Percentiles rank a stretch among this genome's conserved stretches.
Evolutionary conservation across 1,140 invertebrate species (phyloP).

Genomic region (Drosophila nannoptera): DNA sequence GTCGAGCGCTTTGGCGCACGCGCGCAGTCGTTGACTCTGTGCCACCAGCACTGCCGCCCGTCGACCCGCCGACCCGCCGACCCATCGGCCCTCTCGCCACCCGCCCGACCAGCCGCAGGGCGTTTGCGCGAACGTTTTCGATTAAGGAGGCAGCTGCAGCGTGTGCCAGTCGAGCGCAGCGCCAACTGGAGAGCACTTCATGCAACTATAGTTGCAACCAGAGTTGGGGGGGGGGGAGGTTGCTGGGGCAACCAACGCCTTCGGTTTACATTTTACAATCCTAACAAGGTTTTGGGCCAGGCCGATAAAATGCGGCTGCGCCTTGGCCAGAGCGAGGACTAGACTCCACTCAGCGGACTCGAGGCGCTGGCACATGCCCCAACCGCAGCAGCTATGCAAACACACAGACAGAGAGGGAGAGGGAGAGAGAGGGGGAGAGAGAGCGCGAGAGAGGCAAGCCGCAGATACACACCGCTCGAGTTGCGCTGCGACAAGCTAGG

Average conservation of each 20-base stretch:
- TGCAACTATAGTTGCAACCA: slow-evolving; percentile 16
- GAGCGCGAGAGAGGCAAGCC: slow-evolving; percentile 5
- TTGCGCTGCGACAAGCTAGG: neutral
- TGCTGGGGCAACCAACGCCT: slow-evolving; percentile 57
- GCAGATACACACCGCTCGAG: slow-evolving; percentile 27
- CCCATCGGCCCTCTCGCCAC: neutral
- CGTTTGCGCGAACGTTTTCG: slow-evolving; percentile 65
- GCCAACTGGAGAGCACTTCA: slow-evolving; percentile 42
- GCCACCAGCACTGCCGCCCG: neutral
- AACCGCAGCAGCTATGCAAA: slow-evolving; percentile 64
- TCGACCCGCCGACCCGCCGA: neutral
- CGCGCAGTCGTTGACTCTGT: slow-evolving; percentile 51
- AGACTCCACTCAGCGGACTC: slow-evolving; percentile 15
- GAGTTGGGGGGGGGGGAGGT: neutral
- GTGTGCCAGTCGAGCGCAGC: slow-evolving; percentile 64
- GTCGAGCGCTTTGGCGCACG: slow-evolving; percentile 66
- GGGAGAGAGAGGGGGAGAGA: slow-evolving; percentile 20
- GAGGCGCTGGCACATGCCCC: slow-evolving; percentile 65
- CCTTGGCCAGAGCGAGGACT: slow-evolving; percentile 9
- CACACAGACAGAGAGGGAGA: slow-evolving; percentile 39
- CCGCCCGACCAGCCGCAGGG: slow-evolving; percentile 55
- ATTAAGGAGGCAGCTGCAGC: slow-evolving; percentile 57
- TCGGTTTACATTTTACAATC: slow-evolving; percentile 77
- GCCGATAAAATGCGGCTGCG: slow-evolving; percentile 54
- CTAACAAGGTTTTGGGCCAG: slow-evolving; percentile 70